Evolutionary conservation across 37 sponge, comb jelly and placozoan species (phyloP), one percentile per base, ranked within the genome.

Genomic region (Agelas oroides): DNA sequence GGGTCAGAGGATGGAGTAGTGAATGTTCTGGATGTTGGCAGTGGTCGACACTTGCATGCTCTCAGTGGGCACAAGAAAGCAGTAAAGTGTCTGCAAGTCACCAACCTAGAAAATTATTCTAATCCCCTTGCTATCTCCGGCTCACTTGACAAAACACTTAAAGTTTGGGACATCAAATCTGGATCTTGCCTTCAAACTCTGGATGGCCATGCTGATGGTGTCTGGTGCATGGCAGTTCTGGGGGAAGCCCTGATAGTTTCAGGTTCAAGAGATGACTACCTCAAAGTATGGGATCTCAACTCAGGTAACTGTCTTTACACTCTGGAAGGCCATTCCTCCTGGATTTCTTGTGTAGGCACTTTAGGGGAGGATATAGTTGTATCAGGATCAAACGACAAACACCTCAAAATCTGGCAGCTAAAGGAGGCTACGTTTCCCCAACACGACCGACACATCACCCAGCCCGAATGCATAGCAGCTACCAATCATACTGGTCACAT

Each of bases 301-400:
- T 32, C 71, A 39, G 88, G 92, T 0, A 36, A 76, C 0, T 92
- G 86, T 19, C 59, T 87, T 1, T 58, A 80, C 21, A 87, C 88
- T 15, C 58, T 91, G 18, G 92, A 91, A 74, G 92, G 92, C 16
- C 92, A 91, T 67, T 86, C 92, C 27, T 84, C 92, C 19, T 82
- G 86, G 83, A 46, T 91, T 6, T 85, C 92, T 30, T 90, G 76
- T 38, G 86, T 90, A 28, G 69, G 20, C n/a, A 38, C n/a, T n/a
- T 33, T 57, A 0, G 2, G 65, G 18, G 0, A 24, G n/a, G 66
- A 79, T 53, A 5, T 79, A 18, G 58, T 90, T 54, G 65, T 84
- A n/a, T 91, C 92, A 30, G 87, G 81, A 3, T 86, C 92, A 30
- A 84, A 85, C 55, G 92, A 91, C 76, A 91, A 91, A 56, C 73